Conservation (phyloP, 2,888 invertebrate species). For the Temnothorax ravouxi region DNA sequence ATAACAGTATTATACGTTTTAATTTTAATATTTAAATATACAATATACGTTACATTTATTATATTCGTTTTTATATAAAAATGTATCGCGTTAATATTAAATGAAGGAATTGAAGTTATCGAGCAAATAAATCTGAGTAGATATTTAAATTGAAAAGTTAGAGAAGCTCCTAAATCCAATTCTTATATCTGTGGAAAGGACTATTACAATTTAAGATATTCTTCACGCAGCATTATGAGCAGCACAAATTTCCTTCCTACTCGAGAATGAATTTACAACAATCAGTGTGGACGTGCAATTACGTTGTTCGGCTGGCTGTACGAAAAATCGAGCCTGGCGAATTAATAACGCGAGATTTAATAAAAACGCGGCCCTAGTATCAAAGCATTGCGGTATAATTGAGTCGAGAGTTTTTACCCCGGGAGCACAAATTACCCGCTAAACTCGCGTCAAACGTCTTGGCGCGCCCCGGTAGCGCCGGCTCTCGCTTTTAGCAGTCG, state of each 20-base stretch:
- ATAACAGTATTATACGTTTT: background rate
- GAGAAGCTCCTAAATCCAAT: background rate
- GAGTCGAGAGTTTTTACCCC: constrained; percentile 61
- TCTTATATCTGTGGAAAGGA: constrained; percentile 1
- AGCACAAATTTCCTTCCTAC: constrained; percentile 4
- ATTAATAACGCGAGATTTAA: constrained; percentile 61
- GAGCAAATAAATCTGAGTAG: background rate
- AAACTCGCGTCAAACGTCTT: constrained; percentile 64
- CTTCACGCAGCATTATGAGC: background rate
- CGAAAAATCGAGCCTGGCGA: constrained; percentile 46
- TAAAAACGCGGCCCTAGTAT: constrained; percentile 57
- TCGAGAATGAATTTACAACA: constrained; percentile 32
- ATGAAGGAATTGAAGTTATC: background rate
- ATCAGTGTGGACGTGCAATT: constrained; percentile 39
- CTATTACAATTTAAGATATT: constrained; percentile 17
- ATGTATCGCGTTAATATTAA: background rate
- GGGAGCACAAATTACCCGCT: constrained; percentile 65
- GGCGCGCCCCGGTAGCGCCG: constrained; percentile 51
- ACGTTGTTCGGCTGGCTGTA: constrained; percentile 43
- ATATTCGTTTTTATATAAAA: background rate
- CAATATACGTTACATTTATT: background rate
- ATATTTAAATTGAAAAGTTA: background rate
- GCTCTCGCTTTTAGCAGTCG: constrained; percentile 55
- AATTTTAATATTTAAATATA: background rate
- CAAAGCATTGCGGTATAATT: constrained; percentile 60